phyloP scores from a whole-genome alignment of 1,140 invertebrate genomes.

The Drosophila saltans region DNA sequence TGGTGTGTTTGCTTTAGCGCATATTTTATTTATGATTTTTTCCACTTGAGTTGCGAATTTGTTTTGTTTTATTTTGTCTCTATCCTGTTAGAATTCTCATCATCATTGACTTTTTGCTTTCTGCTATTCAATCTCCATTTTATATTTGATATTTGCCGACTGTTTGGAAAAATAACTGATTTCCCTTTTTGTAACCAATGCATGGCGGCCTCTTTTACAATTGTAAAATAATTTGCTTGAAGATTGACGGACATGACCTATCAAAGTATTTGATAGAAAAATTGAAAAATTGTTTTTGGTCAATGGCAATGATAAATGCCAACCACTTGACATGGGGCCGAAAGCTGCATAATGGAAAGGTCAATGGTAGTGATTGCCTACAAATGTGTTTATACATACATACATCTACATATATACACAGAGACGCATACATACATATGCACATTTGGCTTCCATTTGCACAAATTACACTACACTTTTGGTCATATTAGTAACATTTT shows the following conservation, averaged over 20 bases:
- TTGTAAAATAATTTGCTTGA: constrained; percentile 6
- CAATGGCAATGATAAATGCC: constrained; percentile 40
- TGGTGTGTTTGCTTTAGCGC: constrained; percentile 13
- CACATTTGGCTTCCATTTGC: constrained; percentile 25
- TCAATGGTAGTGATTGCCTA: constrained; percentile 8
- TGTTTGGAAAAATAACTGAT: constrained; percentile 11
- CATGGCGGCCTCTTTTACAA: not conserved
- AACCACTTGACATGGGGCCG: constrained; percentile 32
- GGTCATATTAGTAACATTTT: constrained; percentile 35
- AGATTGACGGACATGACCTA: constrained; percentile 12
- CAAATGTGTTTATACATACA: not conserved
- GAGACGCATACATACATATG: not conserved
- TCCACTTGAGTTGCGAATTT: constrained; percentile 73
- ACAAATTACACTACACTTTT: constrained; percentile 54
- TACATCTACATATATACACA: not conserved
- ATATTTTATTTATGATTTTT: constrained; percentile 76
- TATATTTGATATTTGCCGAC: constrained; percentile 12
- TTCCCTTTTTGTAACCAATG: not conserved
- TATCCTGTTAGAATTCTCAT: constrained; percentile 48
- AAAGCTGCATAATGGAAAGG: constrained; percentile 6
- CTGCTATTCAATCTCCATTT: constrained; percentile 4
- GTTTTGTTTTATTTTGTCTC: constrained; percentile 57
- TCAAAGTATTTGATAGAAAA: constrained; percentile 26
- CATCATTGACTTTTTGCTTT: constrained; percentile 9
- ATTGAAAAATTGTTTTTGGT: constrained; percentile 17